Percentiles rank a stretch among this genome's conserved stretches.
These are phyloP conservation scores for Glareola pratincola DNA, from an alignment of 2,113 vertebrate genomes.

Conservation along the genomic window DNA sequence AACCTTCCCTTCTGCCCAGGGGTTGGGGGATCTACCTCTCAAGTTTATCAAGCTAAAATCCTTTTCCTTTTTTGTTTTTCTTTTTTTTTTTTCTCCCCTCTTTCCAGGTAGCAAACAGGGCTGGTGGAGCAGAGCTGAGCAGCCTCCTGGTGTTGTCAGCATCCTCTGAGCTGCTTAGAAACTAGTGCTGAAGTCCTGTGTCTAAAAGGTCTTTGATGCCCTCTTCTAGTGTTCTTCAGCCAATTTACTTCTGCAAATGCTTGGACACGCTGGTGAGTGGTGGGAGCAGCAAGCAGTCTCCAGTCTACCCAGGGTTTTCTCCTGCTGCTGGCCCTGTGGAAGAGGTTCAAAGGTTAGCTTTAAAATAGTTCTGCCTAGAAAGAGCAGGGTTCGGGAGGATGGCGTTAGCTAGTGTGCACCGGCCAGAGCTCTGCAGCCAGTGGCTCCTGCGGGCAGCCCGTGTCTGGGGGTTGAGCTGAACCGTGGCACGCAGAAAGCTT, in stretches of 20 bases:
- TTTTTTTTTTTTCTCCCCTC: neutral
- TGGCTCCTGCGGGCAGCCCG: neutral
- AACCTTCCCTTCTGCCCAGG: neutral
- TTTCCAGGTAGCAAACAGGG: neutral
- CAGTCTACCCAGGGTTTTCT: neutral
- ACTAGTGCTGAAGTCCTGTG: neutral
- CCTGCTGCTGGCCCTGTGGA: neutral
- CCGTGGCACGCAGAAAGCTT: neutral
- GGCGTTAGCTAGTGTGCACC: neutral
- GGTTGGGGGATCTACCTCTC: neutral
- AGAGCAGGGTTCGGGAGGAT: neutral
- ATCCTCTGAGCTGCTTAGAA: neutral
- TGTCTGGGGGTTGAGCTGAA: neutral
- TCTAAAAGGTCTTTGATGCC: neutral
- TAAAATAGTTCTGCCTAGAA: slow-evolving; percentile 16
- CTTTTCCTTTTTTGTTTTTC: too few relatives aligned
- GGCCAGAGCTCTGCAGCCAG: neutral
- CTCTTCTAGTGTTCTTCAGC: neutral
- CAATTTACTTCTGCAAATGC: neutral
- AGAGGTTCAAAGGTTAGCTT: neutral
- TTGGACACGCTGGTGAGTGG: neutral
- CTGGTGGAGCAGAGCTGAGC: neutral
- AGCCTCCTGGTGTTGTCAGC: neutral
- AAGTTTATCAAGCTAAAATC: neutral
- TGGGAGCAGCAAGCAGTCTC: neutral